phyloP scores from a whole-genome alignment of 2,888 invertebrate genomes.

The Dryadula phaetusa region DNA sequence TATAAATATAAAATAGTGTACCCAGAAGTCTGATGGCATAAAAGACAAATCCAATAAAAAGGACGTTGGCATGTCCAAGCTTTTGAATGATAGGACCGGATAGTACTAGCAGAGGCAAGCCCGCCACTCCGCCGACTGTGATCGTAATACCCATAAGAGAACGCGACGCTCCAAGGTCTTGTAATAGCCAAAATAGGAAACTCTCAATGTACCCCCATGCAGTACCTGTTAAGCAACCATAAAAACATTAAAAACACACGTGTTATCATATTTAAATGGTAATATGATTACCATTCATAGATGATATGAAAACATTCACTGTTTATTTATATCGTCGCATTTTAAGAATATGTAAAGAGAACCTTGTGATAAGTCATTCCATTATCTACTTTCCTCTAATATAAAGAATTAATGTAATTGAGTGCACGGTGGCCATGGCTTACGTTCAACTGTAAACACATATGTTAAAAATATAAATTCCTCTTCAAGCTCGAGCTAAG shows the following conservation, averaged over 20 bases:
- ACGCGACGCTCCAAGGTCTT: conserved; percentile 90
- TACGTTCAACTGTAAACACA: no score
- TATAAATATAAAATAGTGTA: conserved; percentile 52
- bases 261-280: background rate
- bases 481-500: no score
- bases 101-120: conserved; percentile 89
- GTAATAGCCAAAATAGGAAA: conserved; percentile 91
- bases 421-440: no score
- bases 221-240: conserved; percentile 84
- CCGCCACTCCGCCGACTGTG: conserved; percentile 90
- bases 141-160: conserved; percentile 92
- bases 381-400: no score
- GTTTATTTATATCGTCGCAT: no score
- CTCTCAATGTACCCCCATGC: conserved; percentile 94
- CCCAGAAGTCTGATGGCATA: conserved; percentile 89
- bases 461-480: no score
- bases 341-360: no score
- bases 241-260: conserved; percentile 12
- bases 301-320: no score
- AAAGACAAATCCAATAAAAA: conserved; percentile 90
- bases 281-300: no score
- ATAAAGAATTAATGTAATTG: no score
- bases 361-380: no score
- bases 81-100: conserved; percentile 90
- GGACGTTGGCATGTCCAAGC: conserved; percentile 90